phyloP scores from a whole-genome alignment of 2,113 vertebrate genomes.

The Arvicanthis niloticus region DNA sequence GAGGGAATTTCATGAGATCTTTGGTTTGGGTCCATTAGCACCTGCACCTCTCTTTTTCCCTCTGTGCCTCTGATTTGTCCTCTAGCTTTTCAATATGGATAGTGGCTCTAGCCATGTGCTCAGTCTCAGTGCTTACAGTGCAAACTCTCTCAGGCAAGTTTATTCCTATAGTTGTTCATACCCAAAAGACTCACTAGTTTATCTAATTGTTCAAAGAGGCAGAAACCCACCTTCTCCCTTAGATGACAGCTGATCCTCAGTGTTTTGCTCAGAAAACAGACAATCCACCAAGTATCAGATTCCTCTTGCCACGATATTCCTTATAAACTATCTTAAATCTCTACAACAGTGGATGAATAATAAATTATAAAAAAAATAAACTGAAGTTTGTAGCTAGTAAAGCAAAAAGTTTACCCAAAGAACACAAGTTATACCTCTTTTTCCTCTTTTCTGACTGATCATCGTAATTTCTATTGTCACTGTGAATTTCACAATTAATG shows the following conservation, averaged over 20 bases:
- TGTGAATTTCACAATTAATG: constrained; percentile 7
- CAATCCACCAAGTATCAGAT: neutral
- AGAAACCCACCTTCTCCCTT: neutral
- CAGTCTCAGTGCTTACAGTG: neutral
- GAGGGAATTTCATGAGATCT: neutral
- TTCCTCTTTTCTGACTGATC: constrained; percentile 1
- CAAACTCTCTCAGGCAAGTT: neutral
- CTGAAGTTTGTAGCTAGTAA: neutral
- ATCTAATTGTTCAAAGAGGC: neutral
- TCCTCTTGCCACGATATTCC: neutral
- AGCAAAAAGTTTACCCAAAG: neutral
- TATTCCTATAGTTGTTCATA: neutral
- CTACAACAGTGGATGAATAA: neutral
- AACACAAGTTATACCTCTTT: neutral
- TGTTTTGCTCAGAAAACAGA: constrained; percentile 42
- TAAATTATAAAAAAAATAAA: neutral
- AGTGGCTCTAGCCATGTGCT: neutral
- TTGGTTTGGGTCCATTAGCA: neutral
- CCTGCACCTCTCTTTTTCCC: neutral
- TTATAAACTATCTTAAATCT: neutral
- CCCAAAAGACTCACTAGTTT: neutral
- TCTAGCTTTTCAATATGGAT: neutral
- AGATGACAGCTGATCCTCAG: neutral
- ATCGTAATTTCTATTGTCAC: neutral
- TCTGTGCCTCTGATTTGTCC: neutral